Base-by-base conservation (phyloP, 1,140 invertebrate species). In the Caenorhabditis briggsae region DNA sequence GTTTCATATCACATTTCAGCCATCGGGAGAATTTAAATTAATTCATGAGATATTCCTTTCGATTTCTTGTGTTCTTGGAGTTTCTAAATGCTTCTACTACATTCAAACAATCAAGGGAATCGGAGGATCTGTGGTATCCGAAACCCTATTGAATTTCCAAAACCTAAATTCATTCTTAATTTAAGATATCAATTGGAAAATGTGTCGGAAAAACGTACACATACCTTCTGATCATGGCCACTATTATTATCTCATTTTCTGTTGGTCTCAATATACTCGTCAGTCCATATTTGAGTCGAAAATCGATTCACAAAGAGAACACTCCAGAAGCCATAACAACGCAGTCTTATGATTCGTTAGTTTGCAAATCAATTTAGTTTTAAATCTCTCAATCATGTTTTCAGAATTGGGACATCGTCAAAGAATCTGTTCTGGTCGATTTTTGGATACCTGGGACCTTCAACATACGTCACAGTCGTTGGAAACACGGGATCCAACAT, bases 141-240 rank as follows among this genome's bases (percentile, higher is more conserved):
- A 7, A 25, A 25, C 2, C 12, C 12, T 11, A 20, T 18, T 48
- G 41, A 48, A 5, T 48, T 43, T 16, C n/a, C 20, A 83, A 58
- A 46, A 12, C 33, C 1, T 25, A 16, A 33, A 7, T 59, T 12
- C 23, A 23, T 41, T 25, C n/a, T 20, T 64, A 14, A 18, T 83
- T 89, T 43, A 59, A 90, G 90, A 90, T 90, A n/a, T 90, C 90
- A 18, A 89, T 89, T 23, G 90, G 90, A 12, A 86, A 87, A 14
- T 90, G 90, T 59, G 86, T 90, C 16, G 50, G 82, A 5, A 59
- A 86, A n/a, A 83, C 90, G 20, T 85, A 85, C 74, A 74, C 89
- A 18, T 90, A 90, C 50, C 83, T 90, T 55, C 14, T 86, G 5
- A 90, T 90, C 64, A 90, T 90, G 90, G 18, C 23, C 5, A 46